Base-by-base conservation (phyloP, 2,888 invertebrate species). In the Diplazon laetatorius region DNA sequence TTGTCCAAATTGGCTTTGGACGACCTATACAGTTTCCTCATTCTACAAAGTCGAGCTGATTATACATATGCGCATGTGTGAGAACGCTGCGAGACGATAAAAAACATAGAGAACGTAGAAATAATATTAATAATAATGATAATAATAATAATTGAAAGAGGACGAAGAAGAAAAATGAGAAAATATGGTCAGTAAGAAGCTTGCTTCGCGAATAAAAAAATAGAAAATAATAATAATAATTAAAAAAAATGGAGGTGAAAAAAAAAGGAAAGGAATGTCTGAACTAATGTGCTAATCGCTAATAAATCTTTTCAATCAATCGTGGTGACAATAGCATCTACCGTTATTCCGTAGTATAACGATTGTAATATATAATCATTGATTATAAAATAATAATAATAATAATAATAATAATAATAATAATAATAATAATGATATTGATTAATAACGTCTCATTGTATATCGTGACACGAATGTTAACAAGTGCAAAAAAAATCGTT, bases 261-360 rank as follows among this genome's bases (percentile, higher is more conserved):
- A 73, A 16, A 22, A 39, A 10, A 72, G 74, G 55, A 66, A 76
- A 76, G 73, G 52, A 18, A 66, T 63, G 44, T 72, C 74, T 71
- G 37, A 66, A 77, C 62, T 77, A 77, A 80, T 71, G 74, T 55
- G 69, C 73, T 78, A 74, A 74, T 78, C 70, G 78, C 78, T 78
- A 74, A 69, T 78, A 74, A 68, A 73, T 81, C 73, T 84, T 85
- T 86, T 85, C 85, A 89, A 89, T 89, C 88, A 89, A 88, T 89
- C 86, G 87, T 86, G 87, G 84, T 88, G 89, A 89, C 89, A 89
- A 89, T 89, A 89, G 89, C 85, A 85, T 85, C 84, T 86, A 86
- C 85, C 82, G 86, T 84, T 87, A 88, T 86, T 86, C 84, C 72
- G 74, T 87, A 87, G 85, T 84, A 78, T 82, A 60, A 85, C 79